Percentiles rank a stretch among this genome's conserved stretches.
phyloP scores from a whole-genome alignment of 2,113 vertebrate genomes.

The Colinus virginianus region DNA sequence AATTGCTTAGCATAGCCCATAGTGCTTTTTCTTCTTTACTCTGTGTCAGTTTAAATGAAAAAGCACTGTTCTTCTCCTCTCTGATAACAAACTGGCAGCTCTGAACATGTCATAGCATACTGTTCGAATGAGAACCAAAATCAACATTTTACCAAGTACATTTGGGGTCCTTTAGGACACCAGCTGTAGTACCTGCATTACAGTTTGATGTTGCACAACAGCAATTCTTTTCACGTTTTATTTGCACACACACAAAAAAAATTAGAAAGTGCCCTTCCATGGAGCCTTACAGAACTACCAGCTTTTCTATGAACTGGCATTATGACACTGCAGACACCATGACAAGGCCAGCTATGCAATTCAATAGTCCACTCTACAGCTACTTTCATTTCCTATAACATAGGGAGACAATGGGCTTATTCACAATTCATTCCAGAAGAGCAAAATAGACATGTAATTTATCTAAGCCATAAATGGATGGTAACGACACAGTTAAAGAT shows the following conservation, averaged over 20 bases:
- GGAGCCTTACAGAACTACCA: not conserved
- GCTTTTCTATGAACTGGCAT: conserved; percentile 39
- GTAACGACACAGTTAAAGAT: conserved; percentile 57
- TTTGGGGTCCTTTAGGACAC: not conserved
- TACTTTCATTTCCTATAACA: conserved; percentile 72
- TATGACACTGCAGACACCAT: conserved; percentile 54
- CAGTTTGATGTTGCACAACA: not conserved
- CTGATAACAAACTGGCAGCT: not conserved
- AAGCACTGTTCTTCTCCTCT: not conserved
- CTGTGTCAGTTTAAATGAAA: not conserved
- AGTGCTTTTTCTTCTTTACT: not conserved
- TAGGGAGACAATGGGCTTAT: conserved; percentile 76
- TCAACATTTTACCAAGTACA: not conserved
- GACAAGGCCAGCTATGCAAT: conserved; percentile 47
- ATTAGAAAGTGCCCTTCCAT: not conserved
- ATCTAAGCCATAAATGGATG: conserved; percentile 79
- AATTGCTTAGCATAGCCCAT: not conserved
- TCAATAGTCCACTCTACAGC: conserved; percentile 28
- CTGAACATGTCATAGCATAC: not conserved
- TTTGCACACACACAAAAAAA: not conserved
- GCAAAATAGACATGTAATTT: conserved; percentile 79
- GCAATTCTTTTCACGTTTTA: not conserved
- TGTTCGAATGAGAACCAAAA: not conserved
- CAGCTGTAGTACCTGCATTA: not conserved
- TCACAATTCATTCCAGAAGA: conserved; percentile 79